Base-by-base conservation (phyloP, 2,113 vertebrate genomes). In the Octodon degus region DNA sequence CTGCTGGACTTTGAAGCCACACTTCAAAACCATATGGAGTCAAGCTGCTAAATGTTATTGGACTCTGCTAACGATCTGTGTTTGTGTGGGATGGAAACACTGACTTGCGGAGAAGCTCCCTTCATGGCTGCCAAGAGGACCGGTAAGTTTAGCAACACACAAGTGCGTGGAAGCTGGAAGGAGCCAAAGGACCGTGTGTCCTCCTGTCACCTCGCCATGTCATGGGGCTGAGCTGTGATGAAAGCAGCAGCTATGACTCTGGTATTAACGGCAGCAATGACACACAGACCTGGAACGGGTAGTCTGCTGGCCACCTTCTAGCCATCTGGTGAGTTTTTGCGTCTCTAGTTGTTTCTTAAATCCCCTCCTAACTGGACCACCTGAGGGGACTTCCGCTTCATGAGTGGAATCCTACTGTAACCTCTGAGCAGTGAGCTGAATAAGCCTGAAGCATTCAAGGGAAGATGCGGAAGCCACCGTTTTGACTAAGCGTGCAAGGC, bases 21-120 rank as follows among this genome's bases (percentile, higher is more conserved):
- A 60, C 83, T 77, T n/a, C 17, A 77, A 65, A 93, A 62, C 58
- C 32, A 37, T 47, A 32, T 84, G 62, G 77, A 93, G 30, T n/a
- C 83, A 58, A 67, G 68, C 77, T 58, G 25, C 91, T 93, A 63
- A 37, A 88, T 58, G 84, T 30, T 43, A 93, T 22, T 88, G 27
- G 5, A 10, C 40, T 50, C 50, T 40, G 68, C 53, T 93, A 72
- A 34, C 50, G 43, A 89, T 34, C 60, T 20, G 11, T 2, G n/a
- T 2, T 81, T 58, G 55, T 67, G 34, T 25, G 53, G 47, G 86
- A 16, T 58, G 17, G 50, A 40, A 37, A 40, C 10, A 53, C 3
- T 50, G 25, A 70, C 47, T 47, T 55, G 20, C 6, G 30, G 19
- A 40, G 27, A 70, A 96, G 14, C 22, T 50, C 60, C 11, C 12